phyloP scores from a whole-genome alignment of 2,113 vertebrate genomes.

The Catharus minimus region DNA sequence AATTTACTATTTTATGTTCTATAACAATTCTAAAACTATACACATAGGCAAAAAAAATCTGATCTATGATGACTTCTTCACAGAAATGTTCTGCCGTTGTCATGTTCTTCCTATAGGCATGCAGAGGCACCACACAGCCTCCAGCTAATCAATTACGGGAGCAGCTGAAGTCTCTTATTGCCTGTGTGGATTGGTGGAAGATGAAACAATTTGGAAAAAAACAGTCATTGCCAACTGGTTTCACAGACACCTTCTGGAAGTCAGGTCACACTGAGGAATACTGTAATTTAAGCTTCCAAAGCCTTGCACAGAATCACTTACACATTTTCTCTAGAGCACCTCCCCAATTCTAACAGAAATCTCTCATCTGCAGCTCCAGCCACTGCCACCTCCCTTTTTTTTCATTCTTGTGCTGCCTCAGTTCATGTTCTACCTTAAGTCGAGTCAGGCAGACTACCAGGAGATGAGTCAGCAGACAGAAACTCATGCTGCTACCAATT shows the following conservation, averaged over 20 bases:
- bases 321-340: not conserved
- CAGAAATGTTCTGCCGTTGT: not conserved
- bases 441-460: not conserved
- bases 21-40: not conserved
- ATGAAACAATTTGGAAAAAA: not conserved
- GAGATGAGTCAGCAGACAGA: not conserved
- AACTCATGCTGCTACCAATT: not conserved
- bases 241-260: not conserved
- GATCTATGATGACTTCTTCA: not conserved
- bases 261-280: not conserved
- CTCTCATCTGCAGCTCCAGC: not conserved
- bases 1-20: not conserved
- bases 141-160: not conserved
- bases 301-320: not conserved
- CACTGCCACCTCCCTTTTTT: not conserved
- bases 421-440: not conserved
- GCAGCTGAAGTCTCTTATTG: not conserved
- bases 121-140: not conserved
- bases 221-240: not conserved
- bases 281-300: not conserved
- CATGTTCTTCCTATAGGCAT: not conserved
- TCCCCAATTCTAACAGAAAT: not conserved
- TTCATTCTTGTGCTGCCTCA: not conserved
- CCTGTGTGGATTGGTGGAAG: not conserved
- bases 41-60: not conserved